Percentiles rank a stretch among this genome's conserved stretches.
phyloP scores from a whole-genome alignment of 2,797 vertebrate species.

The Gobionotothen gibberifrons region DNA sequence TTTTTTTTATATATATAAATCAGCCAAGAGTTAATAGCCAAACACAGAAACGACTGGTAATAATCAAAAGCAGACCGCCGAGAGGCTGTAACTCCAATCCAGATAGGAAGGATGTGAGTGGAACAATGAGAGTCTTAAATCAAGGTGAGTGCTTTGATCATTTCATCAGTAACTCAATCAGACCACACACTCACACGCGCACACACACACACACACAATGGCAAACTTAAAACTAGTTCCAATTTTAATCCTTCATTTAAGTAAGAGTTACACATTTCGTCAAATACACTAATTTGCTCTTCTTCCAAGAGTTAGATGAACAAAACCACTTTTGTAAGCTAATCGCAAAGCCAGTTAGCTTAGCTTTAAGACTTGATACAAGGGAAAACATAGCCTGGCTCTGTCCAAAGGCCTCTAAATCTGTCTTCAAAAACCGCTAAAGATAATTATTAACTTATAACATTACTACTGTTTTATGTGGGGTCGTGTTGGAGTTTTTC shows the following conservation, averaged over 20 bases:
- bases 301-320: neutral
- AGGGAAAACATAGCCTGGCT: neutral
- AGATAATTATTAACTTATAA: too few relatives aligned
- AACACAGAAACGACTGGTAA: conserved; percentile 51
- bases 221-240: neutral
- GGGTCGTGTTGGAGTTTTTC: neutral
- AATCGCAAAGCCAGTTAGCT: neutral
- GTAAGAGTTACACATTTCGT: neutral
- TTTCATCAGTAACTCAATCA: conserved; percentile 33
- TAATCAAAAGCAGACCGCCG: neutral
- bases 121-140: conserved; percentile 49
- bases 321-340: neutral
- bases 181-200: neutral
- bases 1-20: conserved; percentile 2
- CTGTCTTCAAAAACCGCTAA: too few relatives aligned
- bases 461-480: neutral
- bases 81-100: conserved; percentile 8
- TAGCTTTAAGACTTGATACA: neutral
- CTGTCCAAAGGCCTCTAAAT: too few relatives aligned
- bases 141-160: conserved; percentile 50
- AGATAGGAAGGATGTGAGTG: conserved; percentile 24
- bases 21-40: conserved; percentile 13
- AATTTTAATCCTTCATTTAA: neutral
- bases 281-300: neutral
- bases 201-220: neutral